These are phyloP conservation scores for Amblyjoppa fuscipennis DNA, from an alignment of 2,888 invertebrate species.

Conservation along the genomic window DNA sequence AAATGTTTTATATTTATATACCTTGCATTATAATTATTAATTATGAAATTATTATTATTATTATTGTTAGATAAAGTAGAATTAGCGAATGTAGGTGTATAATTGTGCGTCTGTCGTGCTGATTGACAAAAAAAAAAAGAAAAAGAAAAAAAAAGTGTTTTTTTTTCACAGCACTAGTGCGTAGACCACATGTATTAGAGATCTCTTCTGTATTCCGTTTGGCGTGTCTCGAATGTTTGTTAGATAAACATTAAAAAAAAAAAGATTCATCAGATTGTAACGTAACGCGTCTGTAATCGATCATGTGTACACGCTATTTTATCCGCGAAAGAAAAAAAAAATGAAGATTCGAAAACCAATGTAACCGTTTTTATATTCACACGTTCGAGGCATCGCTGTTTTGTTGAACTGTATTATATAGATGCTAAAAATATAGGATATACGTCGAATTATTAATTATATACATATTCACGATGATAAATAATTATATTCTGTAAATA, in stretches of 20 bases:
- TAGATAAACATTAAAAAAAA: not conserved
- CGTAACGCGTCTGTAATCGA: constrained; percentile 21
- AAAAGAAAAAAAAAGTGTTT: no score
- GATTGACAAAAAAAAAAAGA: not conserved
- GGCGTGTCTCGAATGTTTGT: constrained; percentile 11
- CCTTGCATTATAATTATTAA: constrained; percentile 55
- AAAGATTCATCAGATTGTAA: not conserved
- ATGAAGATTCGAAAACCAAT: not conserved
- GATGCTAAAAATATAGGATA: constrained; percentile 43
- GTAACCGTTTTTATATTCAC: not conserved
- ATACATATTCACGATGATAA: constrained; percentile 40
- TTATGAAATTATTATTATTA: constrained; percentile 40
- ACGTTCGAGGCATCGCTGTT: constrained; percentile 35
- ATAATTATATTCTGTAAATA: constrained; percentile 79
- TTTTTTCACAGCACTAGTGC: not conserved
- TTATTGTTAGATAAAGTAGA: constrained; percentile 29
- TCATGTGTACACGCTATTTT: constrained; percentile 1
- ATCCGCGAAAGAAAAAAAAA: not conserved
- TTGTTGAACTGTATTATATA: constrained; percentile 59
- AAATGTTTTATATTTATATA: constrained; percentile 76
- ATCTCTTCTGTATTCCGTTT: constrained; percentile 42
- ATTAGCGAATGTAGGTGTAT: constrained; percentile 38
- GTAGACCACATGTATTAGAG: constrained; percentile 13
- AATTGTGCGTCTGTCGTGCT: constrained; percentile 30
- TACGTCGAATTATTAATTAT: constrained; percentile 41